phyloP scores from a whole-genome alignment of 1,140 invertebrate species.

The Calycopis cecrops region DNA sequence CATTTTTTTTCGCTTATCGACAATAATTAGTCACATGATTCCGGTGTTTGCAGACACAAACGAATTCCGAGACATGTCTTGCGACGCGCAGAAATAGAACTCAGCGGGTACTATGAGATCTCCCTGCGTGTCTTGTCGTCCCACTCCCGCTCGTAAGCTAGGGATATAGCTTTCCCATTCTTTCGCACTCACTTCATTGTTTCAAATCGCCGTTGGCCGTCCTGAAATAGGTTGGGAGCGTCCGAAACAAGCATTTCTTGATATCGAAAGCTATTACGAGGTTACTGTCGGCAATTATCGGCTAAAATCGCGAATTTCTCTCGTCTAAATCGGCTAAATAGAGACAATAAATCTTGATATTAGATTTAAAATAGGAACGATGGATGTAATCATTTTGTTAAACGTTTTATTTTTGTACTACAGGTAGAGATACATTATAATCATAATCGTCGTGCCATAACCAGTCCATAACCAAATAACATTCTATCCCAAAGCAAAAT shows the following conservation, averaged over 20 bases:
- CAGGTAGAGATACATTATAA: no score
- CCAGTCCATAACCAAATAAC: no score
- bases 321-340: not conserved
- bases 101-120: slow-evolving; percentile 64
- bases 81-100: slow-evolving; percentile 70
- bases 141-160: slow-evolving; percentile 47
- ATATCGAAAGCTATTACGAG: slow-evolving; percentile 65
- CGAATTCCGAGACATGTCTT: slow-evolving; percentile 73
- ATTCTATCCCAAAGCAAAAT: no score
- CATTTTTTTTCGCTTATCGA: not conserved
- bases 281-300: slow-evolving; percentile 54
- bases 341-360: no score
- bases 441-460: no score
- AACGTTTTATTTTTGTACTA: no score
- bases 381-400: no score
- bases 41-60: slow-evolving; percentile 69
- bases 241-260: slow-evolving; percentile 61
- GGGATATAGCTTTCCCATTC: slow-evolving; percentile 56
- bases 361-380: no score
- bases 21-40: slow-evolving; percentile 70
- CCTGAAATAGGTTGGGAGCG: slow-evolving; percentile 71
- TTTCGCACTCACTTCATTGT: slow-evolving; percentile 63
- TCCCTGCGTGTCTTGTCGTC: slow-evolving; percentile 58
- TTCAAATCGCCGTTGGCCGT: slow-evolving; percentile 56
- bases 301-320: slow-evolving; percentile 27